These are phyloP conservation scores for Gopherus flavomarginatus DNA, from an alignment of 2,113 vertebrate species.

Conservation along the genomic window DNA sequence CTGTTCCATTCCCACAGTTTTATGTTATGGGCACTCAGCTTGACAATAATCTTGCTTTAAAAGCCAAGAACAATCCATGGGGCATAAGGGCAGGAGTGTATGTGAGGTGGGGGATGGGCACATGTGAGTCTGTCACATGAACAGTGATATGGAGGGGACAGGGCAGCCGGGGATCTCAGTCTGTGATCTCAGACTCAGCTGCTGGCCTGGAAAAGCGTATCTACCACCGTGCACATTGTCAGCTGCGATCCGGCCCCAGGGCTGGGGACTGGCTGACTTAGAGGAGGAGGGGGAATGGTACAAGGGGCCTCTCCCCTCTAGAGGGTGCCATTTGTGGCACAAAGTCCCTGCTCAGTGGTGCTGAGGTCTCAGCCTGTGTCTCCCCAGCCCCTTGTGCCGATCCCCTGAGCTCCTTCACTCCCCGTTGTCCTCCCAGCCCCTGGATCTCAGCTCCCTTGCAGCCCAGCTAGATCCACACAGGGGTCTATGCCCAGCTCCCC, in stretches of 20 bases:
- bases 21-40: too few species aligned
- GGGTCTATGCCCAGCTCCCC: background rate
- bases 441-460: background rate
- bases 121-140: too few species aligned
- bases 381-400: too few species aligned
- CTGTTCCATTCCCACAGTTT: background rate
- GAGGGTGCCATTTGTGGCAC: too few species aligned
- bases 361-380: background rate
- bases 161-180: too few species aligned
- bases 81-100: background rate
- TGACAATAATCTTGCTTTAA: background rate
- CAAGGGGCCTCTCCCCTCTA: background rate
- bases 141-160: too few species aligned
- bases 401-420: background rate
- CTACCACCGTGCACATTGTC: too few species aligned
- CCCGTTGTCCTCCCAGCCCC: background rate
- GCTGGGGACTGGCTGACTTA: background rate
- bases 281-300: accelerated
- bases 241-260: accelerated
- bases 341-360: too few species aligned
- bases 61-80: background rate
- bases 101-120: too few species aligned
- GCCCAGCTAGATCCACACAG: too few species aligned
- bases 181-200: too few species aligned
- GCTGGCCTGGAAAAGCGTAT: too few species aligned